phyloP scores from a whole-genome alignment of 1,140 invertebrate genomes.

The Rhopalosiphum maidis region DNA sequence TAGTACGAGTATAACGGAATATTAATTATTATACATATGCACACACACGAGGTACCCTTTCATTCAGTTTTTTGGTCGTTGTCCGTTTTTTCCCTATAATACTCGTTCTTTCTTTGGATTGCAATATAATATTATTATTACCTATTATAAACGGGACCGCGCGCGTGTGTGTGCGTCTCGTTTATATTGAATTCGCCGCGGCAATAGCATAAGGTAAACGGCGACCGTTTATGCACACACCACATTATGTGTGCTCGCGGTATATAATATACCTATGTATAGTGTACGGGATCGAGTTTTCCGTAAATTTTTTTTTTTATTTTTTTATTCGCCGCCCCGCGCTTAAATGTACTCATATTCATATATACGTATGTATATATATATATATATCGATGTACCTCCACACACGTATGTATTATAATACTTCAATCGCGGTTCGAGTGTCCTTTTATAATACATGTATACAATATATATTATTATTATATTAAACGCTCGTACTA shows the following conservation, averaged over 20 bases:
- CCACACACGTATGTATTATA: not conserved
- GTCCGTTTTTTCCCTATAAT: not conserved
- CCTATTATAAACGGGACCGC: not conserved
- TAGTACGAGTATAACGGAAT: slow-evolving; percentile 7
- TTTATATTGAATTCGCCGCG: slow-evolving; percentile 27
- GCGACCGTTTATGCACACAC: not conserved
- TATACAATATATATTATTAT: not conserved
- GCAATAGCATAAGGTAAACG: slow-evolving; percentile 37
- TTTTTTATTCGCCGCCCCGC: not conserved
- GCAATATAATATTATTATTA: not conserved
- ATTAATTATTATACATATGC: not conserved
- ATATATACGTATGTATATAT: not conserved
- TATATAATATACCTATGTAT: not conserved
- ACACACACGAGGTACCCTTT: not conserved
- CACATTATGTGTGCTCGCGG: not conserved
- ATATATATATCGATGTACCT: not conserved
- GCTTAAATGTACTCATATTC: not conserved
- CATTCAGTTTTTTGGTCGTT: not conserved
- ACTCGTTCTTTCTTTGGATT: not conserved
- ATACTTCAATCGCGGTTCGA: not conserved
- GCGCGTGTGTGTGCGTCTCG: not conserved
- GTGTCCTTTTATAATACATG: not conserved
- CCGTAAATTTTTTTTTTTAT: not conserved
- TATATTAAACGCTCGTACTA: not conserved
- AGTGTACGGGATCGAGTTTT: not conserved